Conservation (phyloP, 2,113 vertebrate genomes). For the Colinus virginianus region DNA sequence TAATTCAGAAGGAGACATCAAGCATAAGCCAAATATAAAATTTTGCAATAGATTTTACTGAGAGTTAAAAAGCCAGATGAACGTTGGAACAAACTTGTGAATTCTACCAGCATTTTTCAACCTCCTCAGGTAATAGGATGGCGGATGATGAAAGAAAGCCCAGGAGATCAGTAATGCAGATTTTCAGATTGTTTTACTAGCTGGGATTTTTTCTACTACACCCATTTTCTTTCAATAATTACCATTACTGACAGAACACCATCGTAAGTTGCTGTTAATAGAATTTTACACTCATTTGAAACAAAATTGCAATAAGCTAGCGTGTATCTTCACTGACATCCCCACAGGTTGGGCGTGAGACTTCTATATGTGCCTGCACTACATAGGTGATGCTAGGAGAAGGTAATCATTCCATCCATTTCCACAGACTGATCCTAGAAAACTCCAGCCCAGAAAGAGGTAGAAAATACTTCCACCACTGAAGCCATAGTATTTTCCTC, state of each 20-base stretch:
- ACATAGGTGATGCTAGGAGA: rapidly evolving
- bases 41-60: slow-evolving; percentile 3
- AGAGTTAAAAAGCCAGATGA: not conserved
- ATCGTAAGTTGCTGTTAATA: not conserved
- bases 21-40: not conserved
- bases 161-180: not conserved
- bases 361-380: rapidly evolving
- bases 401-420: not conserved
- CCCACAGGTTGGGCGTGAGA: rapidly evolving
- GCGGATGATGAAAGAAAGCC: not conserved
- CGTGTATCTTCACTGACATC: not conserved
- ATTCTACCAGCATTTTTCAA: not conserved
- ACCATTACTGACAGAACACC: not conserved
- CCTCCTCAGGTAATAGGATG: not conserved
- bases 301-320: not conserved
- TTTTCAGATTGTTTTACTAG: not conserved
- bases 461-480: rapidly evolving
- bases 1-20: not conserved
- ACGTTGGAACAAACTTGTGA: not conserved
- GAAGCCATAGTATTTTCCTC: rapidly evolving
- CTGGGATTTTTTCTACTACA: not conserved
- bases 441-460: not conserved
- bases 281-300: not conserved
- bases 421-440: not conserved
- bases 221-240: not conserved